Conservation (phyloP, 2,113 vertebrate genomes). For the Triplophysa dalaica region DNA sequence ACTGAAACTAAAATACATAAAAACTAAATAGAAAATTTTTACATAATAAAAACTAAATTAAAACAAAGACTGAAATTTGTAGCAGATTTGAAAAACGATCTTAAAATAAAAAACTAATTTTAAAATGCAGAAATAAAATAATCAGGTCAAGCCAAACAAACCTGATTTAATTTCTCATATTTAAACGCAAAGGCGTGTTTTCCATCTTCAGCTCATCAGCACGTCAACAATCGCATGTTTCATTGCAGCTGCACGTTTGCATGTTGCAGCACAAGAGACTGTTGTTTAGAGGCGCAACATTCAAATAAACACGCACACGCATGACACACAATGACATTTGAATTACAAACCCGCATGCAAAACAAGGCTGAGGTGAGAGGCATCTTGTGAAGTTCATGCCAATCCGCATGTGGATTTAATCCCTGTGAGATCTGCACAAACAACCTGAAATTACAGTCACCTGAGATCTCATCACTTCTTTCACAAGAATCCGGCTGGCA, state of each 20-base stretch:
- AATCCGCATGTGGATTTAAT: not conserved
- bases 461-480: not conserved
- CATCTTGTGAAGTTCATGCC: too few species aligned
- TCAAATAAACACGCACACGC: constrained; percentile 9
- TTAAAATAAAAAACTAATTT: too few species aligned
- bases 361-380: not conserved
- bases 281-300: constrained; percentile 14
- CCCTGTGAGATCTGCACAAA: constrained; percentile 21
- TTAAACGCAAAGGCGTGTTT: too few species aligned
- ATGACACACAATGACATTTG: not conserved
- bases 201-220: too few species aligned
- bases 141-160: too few species aligned
- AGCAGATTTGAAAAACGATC: too few species aligned
- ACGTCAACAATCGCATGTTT: not conserved
- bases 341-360: constrained; percentile 18
- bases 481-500: not conserved
- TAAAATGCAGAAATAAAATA: too few species aligned
- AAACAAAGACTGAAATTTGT: too few species aligned
- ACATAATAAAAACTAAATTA: too few species aligned
- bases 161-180: too few species aligned
- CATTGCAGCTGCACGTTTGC: constrained; percentile 2
- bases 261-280: constrained; percentile 19
- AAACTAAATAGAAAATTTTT: too few species aligned
- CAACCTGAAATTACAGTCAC: constrained; percentile 7
- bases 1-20: too few species aligned